Conservation (phyloP, 2,888 invertebrate species). For the Cephus sareptanus region DNA sequence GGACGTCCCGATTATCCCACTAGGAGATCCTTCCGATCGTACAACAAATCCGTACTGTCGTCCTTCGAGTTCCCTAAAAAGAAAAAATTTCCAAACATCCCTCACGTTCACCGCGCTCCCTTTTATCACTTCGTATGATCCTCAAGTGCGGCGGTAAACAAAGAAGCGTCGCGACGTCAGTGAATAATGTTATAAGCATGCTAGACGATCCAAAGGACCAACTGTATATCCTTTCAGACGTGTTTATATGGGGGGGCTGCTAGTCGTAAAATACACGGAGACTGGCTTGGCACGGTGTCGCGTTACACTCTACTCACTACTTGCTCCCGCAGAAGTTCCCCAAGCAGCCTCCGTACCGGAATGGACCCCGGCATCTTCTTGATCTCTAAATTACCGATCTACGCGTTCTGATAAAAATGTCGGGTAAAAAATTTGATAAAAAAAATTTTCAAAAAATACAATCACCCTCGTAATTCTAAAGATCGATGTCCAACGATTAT, state of each 20-base stretch:
- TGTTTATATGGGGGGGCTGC: constrained; percentile 31
- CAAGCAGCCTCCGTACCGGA: not conserved
- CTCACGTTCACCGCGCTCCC: not conserved
- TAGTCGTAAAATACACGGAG: constrained; percentile 31
- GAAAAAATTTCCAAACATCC: not conserved
- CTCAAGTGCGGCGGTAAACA: not conserved
- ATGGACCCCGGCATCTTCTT: not conserved
- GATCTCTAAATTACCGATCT: not conserved
- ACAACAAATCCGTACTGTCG: not conserved
- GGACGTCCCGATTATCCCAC: not conserved
- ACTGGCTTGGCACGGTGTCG: constrained; percentile 17
- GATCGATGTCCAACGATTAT: not conserved
- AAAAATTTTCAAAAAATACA: not conserved
- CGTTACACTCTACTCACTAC: constrained; percentile 10
- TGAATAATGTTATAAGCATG: constrained; percentile 3
- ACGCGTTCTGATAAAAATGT: not conserved
- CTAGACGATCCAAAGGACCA: constrained; percentile 10
- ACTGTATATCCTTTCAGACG: constrained; percentile 26
- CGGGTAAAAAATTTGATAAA: not conserved
- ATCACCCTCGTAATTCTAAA: not conserved
- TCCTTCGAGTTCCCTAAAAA: not conserved
- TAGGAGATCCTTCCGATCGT: not conserved
- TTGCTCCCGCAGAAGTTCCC: constrained; percentile 2
- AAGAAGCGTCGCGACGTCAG: not conserved
- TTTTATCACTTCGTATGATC: constrained; percentile 16